Evolutionary conservation across 2,113 vertebrate species (phyloP).

Genomic region (Hippocampus mohnikei): DNA sequence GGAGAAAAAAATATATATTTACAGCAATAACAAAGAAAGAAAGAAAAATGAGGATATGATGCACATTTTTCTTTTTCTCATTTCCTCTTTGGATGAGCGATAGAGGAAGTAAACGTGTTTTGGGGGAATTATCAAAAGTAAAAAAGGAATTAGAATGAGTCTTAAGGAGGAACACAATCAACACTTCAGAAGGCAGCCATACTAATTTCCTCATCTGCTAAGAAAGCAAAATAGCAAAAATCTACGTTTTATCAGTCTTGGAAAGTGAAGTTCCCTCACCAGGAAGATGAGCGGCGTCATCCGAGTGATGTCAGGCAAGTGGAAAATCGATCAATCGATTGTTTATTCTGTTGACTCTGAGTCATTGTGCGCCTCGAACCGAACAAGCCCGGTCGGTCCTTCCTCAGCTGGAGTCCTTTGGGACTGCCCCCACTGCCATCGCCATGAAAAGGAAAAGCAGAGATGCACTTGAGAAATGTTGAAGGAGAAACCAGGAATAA

Average conservation of each 20-base stretch:
- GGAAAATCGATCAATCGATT: not conserved
- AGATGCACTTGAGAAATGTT: not conserved
- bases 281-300: not conserved
- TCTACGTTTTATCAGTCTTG: not conserved
- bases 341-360: not conserved
- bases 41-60: not conserved
- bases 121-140: conserved; percentile 1
- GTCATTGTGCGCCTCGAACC: not conserved
- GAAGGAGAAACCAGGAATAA: not conserved
- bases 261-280: not conserved
- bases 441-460: not conserved
- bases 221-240: not conserved
- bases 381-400: not conserved
- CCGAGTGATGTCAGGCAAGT: not conserved
- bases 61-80: conserved; percentile 32
- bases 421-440: not conserved
- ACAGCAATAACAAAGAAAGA: conserved; percentile 5
- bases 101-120: conserved; percentile 3
- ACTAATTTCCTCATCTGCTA: conserved; percentile 1
- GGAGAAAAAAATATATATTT: not conserved
- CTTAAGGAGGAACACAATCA: conserved; percentile 9
- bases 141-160: conserved; percentile 17
- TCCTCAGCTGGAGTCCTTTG: not conserved
- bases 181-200: conserved; percentile 7
- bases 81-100: conserved; percentile 27